Base-by-base conservation (phyloP, 2,888 invertebrate species). In the Sepioteuthis lessoniana region DNA sequence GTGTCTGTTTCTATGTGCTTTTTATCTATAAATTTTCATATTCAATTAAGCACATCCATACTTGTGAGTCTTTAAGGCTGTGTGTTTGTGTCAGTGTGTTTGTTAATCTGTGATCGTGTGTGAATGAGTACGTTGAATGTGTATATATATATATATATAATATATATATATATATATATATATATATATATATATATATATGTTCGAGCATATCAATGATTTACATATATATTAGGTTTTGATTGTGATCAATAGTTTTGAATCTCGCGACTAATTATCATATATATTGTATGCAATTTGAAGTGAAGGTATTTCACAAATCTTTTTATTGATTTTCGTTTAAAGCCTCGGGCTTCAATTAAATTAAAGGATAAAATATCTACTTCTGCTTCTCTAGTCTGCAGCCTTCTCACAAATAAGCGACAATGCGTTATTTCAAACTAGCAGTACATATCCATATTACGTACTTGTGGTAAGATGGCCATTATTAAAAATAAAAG, bases 211-310 rank as follows among this genome's bases (percentile, higher is more conserved):
- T 31, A 55, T 55, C 55, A 76, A 76, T 28, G n/a, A 76, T 76
- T 76, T 35, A 76, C 76, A 76, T 76, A 76, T 76, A 76, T 76
- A 76, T 76, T 76, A 76, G 76, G 35, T n/a, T 76, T 76, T 35
- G 76, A 76, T 76, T 76, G 76, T 76, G 76, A 76, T 76, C 76
- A 76, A 76, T n/a, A 76, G 76, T 76, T 76, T n/a, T 76, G 76
- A 35, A 76, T 76, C 76, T 76, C 16, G n/a, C 35, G 35, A 76
- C 76, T 76, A 76, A 76, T 76, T 76, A 76, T 76, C 76, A 76
- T 76, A 76, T 76, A 76, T 76, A 76, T 76, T 76, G 76, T 76
- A 76, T 35, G n/a, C 76, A 35, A 76, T 76, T 76, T 76, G n/a
- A 76, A n/a, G 35, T n/a, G n/a, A 76, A 76, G 76, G 35, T n/a